These are phyloP conservation scores for Mesitornis unicolor DNA, from an alignment of 2,113 vertebrate species.

Conservation along the genomic window DNA sequence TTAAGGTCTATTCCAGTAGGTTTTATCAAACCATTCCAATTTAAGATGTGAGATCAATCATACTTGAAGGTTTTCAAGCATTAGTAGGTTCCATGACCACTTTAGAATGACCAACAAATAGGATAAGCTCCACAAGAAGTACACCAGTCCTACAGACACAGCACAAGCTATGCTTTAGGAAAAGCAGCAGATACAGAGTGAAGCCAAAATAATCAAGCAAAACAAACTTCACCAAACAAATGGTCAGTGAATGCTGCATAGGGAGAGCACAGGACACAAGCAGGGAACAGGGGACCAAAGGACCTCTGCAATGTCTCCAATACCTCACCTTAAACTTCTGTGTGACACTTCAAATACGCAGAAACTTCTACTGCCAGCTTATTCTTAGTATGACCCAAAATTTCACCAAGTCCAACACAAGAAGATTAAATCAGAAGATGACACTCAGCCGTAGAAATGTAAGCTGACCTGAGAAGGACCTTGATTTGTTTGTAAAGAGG, in stretches of 20 bases:
- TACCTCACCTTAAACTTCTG: background rate
- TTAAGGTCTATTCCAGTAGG: background rate
- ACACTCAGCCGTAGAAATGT: background rate
- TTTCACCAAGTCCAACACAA: background rate
- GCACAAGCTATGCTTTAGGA: background rate
- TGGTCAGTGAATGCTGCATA: background rate
- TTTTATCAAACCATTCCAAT: background rate
- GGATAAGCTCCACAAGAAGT: background rate
- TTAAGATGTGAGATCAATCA: background rate
- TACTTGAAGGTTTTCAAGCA: background rate
- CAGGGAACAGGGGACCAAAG: too few relatives aligned
- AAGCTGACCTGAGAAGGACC: background rate
- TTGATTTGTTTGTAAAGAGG: background rate
- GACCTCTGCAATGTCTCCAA: background rate
- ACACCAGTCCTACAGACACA: background rate
- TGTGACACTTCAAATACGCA: background rate
- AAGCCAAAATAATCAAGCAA: background rate
- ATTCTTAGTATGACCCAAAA: background rate
- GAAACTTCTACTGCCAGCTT: background rate
- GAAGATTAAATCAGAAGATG: background rate
- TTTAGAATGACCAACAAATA: background rate
- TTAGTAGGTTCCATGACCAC: background rate
- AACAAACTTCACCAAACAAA: background rate
- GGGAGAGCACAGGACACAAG: too few relatives aligned
- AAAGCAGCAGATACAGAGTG: background rate